Percentiles rank a stretch among this genome's conserved stretches.
These are phyloP conservation scores for Ochlodes sylvanus DNA, from an alignment of 2,888 invertebrate species.

Conservation along the genomic window DNA sequence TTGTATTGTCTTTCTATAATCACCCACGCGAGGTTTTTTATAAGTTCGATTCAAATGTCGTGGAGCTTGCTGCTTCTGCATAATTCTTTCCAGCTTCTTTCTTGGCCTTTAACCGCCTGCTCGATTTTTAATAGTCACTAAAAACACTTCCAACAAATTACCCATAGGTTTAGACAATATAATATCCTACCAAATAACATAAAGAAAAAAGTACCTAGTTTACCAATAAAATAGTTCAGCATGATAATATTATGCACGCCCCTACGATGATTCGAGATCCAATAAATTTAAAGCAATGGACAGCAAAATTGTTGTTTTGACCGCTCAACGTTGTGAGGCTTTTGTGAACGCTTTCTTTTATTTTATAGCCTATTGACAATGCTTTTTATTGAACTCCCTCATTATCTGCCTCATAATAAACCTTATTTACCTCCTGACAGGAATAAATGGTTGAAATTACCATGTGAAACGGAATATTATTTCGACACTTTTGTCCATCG, in stretches of 20 bases:
- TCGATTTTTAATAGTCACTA: too few species aligned
- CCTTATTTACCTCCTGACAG: slow-evolving; percentile 34
- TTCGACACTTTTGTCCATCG: slow-evolving; percentile 15
- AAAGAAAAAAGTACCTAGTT: slow-evolving; percentile 6
- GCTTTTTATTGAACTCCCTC: slow-evolving; percentile 60
- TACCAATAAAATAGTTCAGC: slow-evolving; percentile 67
- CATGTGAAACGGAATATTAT: slow-evolving; percentile 24
- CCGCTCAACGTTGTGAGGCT: slow-evolving; percentile 68
- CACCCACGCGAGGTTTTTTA: too few species aligned
- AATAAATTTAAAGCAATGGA: slow-evolving; percentile 81
- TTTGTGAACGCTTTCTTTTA: slow-evolving; percentile 54
- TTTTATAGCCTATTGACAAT: slow-evolving; percentile 57
- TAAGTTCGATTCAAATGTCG: too few species aligned
- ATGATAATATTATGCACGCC: slow-evolving; percentile 73
- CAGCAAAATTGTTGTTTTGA: slow-evolving; percentile 83
- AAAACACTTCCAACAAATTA: not conserved
- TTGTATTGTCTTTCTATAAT: too few species aligned
- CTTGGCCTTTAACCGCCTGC: too few species aligned
- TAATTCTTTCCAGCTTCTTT: too few species aligned
- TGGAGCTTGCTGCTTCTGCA: too few species aligned
- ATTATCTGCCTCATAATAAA: slow-evolving; percentile 42
- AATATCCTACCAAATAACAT: not conserved
- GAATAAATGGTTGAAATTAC: slow-evolving; percentile 33
- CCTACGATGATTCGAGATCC: slow-evolving; percentile 76
- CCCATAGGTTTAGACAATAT: too few species aligned